Conservation (phyloP, 23 tunicate species). For the Clavelina lepadiformis region DNA sequence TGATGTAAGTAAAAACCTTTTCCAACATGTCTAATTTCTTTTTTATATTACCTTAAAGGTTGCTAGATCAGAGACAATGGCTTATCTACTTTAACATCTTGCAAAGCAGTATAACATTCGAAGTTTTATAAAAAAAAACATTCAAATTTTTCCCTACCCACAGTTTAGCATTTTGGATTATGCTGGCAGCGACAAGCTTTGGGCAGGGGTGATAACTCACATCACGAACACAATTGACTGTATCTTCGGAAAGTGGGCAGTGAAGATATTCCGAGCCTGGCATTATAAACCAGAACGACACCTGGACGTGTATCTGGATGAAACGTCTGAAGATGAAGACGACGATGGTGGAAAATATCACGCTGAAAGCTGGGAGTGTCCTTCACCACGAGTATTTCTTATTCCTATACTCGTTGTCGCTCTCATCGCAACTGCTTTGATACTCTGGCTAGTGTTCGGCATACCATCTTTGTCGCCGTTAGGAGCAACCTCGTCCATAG, state of each 20-base stretch:
- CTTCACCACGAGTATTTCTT: background rate
- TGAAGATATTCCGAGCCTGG: constrained; percentile 39
- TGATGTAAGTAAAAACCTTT: constrained; percentile 23
- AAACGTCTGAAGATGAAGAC: no score
- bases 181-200: constrained; percentile 48
- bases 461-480: constrained; percentile 1
- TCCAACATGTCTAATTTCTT: no score
- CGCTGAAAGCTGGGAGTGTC: background rate
- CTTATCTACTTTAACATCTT: no score
- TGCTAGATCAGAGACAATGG: no score
- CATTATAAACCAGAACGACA: constrained; percentile 33
- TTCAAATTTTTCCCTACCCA: background rate
- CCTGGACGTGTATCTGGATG: constrained; percentile 17
- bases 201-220: constrained; percentile 57
- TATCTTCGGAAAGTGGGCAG: constrained; percentile 36
- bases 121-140: background rate
- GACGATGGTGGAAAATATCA: background rate
- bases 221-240: constrained; percentile 32
- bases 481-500: background rate
- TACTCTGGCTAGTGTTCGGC: constrained; percentile 12
- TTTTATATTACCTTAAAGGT: no score
- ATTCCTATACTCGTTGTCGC: constrained; percentile 10
- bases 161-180: constrained; percentile 59
- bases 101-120: background rate
- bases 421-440: constrained; percentile 1